These are phyloP conservation scores for Biston stratarius DNA, from an alignment of 2,888 invertebrate genomes.

Conservation along the genomic window DNA sequence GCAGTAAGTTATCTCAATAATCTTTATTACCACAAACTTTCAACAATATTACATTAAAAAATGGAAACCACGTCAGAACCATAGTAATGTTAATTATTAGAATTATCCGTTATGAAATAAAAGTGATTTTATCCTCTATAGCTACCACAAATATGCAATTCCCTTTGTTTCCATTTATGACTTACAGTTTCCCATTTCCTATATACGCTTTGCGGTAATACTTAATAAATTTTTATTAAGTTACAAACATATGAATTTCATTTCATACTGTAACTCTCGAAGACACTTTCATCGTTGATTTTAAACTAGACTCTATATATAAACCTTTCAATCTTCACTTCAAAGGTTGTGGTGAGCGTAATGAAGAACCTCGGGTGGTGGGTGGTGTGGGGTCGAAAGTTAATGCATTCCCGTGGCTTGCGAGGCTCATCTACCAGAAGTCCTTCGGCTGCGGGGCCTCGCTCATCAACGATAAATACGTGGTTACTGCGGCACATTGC, in stretches of 20 bases:
- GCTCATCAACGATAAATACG: slow-evolving; percentile 94
- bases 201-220: not conserved
- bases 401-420: slow-evolving; percentile 96
- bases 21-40: too few relatives aligned
- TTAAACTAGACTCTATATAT: not conserved
- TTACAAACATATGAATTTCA: not conserved
- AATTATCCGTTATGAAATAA: too few relatives aligned
- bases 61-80: too few relatives aligned
- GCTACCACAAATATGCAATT: too few relatives aligned
- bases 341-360: slow-evolving; percentile 94
- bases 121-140: too few relatives aligned
- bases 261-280: too few relatives aligned
- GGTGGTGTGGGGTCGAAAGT: slow-evolving; percentile 91
- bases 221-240: not conserved
- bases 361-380: slow-evolving; percentile 93
- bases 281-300: too few relatives aligned
- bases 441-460: slow-evolving; percentile 96
- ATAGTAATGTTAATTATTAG: too few relatives aligned
- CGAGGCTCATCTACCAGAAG: slow-evolving; percentile 93
- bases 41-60: too few relatives aligned
- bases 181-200: too few relatives aligned
- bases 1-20: slow-evolving; percentile 58
- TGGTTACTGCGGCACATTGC: slow-evolving; percentile 95
- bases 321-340: not conserved
- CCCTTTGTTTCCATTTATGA: too few relatives aligned